Conservation (phyloP, 2,888 invertebrate genomes). For the Aphodius sticticus region DNA sequence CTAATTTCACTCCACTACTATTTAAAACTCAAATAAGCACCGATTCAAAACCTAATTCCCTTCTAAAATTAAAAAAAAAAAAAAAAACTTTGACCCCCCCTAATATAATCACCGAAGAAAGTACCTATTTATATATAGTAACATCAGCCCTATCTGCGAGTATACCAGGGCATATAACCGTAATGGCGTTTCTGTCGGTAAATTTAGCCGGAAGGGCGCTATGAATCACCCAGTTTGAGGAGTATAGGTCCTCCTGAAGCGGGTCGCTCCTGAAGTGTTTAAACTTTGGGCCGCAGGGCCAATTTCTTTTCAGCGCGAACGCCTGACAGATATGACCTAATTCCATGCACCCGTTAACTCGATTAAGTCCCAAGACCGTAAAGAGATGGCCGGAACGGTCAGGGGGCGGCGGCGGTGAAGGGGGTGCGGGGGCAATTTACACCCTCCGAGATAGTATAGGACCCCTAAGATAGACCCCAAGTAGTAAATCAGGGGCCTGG, state of each 20-base stretch:
- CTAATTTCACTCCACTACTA: too few relatives aligned
- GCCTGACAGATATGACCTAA: constrained; percentile 25
- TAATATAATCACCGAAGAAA: too few relatives aligned
- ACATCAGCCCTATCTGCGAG: too few relatives aligned
- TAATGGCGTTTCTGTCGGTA: constrained; percentile 19
- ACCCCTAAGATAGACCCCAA: not conserved
- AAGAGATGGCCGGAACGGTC: constrained; percentile 14
- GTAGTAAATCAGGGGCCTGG: not conserved
- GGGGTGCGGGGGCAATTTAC: constrained; percentile 15
- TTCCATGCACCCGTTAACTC: constrained; percentile 25
- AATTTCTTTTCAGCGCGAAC: constrained; percentile 12
- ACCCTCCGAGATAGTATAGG: constrained; percentile 7
- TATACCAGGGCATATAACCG: constrained; percentile 11
- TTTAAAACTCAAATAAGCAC: too few relatives aligned
- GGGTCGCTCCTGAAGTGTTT: constrained; percentile 13
- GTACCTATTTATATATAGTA: too few relatives aligned
- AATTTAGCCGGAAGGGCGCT: not conserved
- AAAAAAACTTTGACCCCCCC: too few relatives aligned
- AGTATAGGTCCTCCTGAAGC: not conserved
- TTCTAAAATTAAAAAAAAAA: too few relatives aligned
- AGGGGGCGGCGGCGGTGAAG: not conserved
- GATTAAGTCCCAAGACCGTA: constrained; percentile 16
- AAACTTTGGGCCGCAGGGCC: constrained; percentile 18
- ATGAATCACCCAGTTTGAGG: constrained; percentile 4
- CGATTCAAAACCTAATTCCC: too few relatives aligned